Conservation (phyloP, 2,797 vertebrate species). For the Malacoctenus gilli region DNA sequence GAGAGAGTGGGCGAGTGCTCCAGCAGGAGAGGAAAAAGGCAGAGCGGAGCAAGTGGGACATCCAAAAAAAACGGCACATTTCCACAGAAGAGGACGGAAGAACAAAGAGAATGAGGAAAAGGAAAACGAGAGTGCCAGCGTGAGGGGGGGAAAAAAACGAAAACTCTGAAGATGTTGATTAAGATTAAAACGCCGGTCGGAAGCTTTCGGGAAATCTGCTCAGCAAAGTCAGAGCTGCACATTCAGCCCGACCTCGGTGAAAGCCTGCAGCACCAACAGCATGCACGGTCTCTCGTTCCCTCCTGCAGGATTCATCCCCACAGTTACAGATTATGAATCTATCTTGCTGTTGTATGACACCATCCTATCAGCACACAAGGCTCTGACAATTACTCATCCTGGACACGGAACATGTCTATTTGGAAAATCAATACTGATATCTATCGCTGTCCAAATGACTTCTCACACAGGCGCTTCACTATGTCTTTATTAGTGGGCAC, state of each 20-base stretch:
- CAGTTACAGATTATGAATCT: conserved; percentile 34
- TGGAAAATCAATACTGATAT: conserved; percentile 68
- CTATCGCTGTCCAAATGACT: conserved; percentile 46
- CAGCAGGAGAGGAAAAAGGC: conserved; percentile 48
- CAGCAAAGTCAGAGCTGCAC: conserved; percentile 32
- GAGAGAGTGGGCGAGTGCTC: conserved; percentile 60
- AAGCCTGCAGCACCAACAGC: neutral
- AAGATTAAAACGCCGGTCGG: conserved; percentile 39
- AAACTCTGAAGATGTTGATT: conserved; percentile 61
- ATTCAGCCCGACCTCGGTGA: conserved; percentile 32
- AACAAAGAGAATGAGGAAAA: conserved; percentile 43
- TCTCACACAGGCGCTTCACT: conserved; percentile 27
- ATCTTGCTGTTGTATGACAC: conserved; percentile 15
- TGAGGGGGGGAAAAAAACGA: conserved; percentile 34
- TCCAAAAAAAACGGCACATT: conserved; percentile 50
- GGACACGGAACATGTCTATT: conserved; percentile 56
- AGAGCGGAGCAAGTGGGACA: conserved; percentile 44
- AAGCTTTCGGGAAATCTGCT: conserved; percentile 44
- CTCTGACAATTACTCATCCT: conserved; percentile 33
- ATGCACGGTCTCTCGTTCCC: conserved; percentile 9
- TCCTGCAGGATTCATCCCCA: conserved; percentile 9
- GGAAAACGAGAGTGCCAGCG: neutral
- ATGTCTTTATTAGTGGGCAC: conserved; percentile 49
- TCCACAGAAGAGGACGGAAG: conserved; percentile 28
- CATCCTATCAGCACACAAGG: conserved; percentile 12